phyloP scores from a whole-genome alignment of 2,113 vertebrate genomes.

The Cranoglanis bouderius region DNA sequence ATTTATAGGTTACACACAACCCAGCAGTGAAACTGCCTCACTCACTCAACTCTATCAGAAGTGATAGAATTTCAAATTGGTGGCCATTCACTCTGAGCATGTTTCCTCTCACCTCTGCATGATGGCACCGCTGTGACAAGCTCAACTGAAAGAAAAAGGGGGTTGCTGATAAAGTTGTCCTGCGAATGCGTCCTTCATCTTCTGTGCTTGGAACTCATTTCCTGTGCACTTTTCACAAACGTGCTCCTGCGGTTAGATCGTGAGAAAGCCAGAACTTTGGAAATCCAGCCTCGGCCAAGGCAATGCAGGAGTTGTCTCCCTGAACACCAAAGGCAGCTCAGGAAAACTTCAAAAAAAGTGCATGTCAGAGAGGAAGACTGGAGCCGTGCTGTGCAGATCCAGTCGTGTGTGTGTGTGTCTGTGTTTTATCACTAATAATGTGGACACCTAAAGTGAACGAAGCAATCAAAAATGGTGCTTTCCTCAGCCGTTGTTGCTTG shows the following conservation, averaged over 20 bases:
- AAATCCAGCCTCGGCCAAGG: conserved; percentile 2
- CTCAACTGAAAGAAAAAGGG: neutral
- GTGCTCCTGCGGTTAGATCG: neutral
- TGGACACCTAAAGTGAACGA: neutral
- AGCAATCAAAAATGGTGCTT: neutral
- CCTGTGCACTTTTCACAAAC: neutral
- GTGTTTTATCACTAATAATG: neutral
- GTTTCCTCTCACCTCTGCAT: neutral
- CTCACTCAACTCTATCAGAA: conserved; percentile 4
- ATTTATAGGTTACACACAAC: neutral
- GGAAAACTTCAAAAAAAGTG: neutral
- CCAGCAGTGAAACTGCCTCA: neutral
- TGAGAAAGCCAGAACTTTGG: neutral
- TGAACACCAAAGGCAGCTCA: neutral
- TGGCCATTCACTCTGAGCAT: neutral
- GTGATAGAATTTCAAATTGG: conserved; percentile 8
- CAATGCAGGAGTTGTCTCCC: neutral
- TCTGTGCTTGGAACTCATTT: conserved; percentile 1
- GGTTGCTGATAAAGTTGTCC: neutral
- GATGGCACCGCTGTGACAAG: neutral
- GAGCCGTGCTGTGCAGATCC: neutral
- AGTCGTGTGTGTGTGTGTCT: neutral
- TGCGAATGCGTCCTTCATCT: neutral
- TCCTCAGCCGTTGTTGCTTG: neutral
- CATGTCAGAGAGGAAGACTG: neutral